A percentile compares a stretch with the other conserved stretches of the same genome.
Conservation (phyloP, 2,888 invertebrate species). For the Schrankia costaestrigalis region DNA sequence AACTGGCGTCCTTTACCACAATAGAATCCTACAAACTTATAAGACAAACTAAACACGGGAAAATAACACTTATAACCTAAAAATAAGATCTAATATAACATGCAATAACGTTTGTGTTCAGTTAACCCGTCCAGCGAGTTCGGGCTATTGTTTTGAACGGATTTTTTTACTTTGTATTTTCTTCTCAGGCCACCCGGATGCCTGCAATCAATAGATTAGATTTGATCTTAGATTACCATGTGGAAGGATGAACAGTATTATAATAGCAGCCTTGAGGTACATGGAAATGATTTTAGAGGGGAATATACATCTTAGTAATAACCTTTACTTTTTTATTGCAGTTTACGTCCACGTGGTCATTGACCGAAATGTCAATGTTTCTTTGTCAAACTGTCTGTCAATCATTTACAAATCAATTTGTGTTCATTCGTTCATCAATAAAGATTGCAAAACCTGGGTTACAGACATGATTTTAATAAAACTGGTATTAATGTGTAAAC, state of each 20-base stretch:
- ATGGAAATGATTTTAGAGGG: slow-evolving; percentile 29
- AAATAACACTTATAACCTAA: slow-evolving; percentile 9
- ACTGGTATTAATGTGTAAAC: no score
- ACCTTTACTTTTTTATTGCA: no score
- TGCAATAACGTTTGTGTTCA: slow-evolving; percentile 13
- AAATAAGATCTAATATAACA: slow-evolving; percentile 6
- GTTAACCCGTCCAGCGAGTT: slow-evolving; percentile 32
- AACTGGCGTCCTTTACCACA: slow-evolving; percentile 29
- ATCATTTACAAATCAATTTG: no score
- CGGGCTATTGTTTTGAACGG: slow-evolving; percentile 34
- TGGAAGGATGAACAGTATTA: slow-evolving; percentile 20
- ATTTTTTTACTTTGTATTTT: slow-evolving; percentile 33
- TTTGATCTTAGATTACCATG: slow-evolving; percentile 31
- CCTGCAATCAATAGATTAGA: slow-evolving; percentile 41
- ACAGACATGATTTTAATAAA: no score
- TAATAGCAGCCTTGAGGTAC: slow-evolving; percentile 17
- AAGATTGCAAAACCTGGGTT: no score
- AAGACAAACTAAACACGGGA: slow-evolving; percentile 4
- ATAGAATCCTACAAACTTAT: slow-evolving; percentile 21
- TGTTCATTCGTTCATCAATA: no score
- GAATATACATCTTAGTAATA: slow-evolving; percentile 14
- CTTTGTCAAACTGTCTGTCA: no score
- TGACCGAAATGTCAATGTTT: no score
- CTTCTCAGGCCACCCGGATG: slow-evolving; percentile 49
- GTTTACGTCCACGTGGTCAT: no score